Evolutionary conservation across 2,113 vertebrate genomes (phyloP), one percentile per base, ranked within the genome.

Genomic region (Leptobrachium ailaonicum): DNA sequence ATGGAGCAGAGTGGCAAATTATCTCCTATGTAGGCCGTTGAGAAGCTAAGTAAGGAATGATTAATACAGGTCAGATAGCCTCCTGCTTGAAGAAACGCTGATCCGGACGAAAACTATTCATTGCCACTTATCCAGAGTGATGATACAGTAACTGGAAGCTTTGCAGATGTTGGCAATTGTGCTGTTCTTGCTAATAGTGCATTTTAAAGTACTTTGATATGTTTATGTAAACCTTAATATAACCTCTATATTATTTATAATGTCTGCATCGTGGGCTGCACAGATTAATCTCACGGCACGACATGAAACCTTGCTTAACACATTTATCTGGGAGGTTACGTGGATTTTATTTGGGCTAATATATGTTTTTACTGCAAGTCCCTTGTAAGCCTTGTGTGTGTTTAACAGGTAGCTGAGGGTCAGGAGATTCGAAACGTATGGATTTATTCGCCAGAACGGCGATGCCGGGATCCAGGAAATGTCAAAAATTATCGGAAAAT

Each of bases 131-230:
- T 41, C 62, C 53, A 47, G 79, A 81, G 72, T 74, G 79, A 81
- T 81, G 79, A 81, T 81, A 81, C 72, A 68, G 79, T 81, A 81
- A 75, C 79, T 81, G 71, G 72, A 81, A 81, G 64, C 79, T 47
- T 74, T 81, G 79, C 79, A 81, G 71, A 81, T 81, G 79, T 81
- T 81, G 79, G 72, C 79, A 75, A 80, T 75, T 73, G 77, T 80
- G 77, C 60, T 75, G 41, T 79, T 72, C 77, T 81, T 81, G 79
- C 79, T 81, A 81, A 81, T 81, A 75, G 72, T 75, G 64, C 66
- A 81, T 81, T 81, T 80, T 75, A 81, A 81, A 81, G 66, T 69
- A 81, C 79, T 81, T 75, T 75, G 72, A 75, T 81, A 75, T 81
- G 79, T 81, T 81, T 81, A 81, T 74, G 71, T 81, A 80, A 80